Evolutionary conservation across 2,797 vertebrate species (phyloP).

Genomic region (Poeciliopsis presidionis): DNA sequence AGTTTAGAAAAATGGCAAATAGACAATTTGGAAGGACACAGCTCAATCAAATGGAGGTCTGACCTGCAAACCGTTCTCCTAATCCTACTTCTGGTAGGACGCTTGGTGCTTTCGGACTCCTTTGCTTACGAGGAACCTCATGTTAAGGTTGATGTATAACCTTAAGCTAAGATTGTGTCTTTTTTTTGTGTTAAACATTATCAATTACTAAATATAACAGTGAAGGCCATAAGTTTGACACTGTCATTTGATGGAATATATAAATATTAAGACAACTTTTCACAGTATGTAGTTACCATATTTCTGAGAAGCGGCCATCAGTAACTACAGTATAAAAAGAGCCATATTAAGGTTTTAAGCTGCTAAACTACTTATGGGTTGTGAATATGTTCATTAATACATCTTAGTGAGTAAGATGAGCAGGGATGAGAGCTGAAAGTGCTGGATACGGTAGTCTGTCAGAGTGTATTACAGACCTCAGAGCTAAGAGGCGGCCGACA

Average conservation of each 20-base stretch:
- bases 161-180: background rate
- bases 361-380: constrained; percentile 89
- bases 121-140: constrained; percentile 13
- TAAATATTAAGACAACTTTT: background rate
- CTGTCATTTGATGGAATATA: background rate
- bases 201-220: background rate
- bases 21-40: constrained; percentile 57
- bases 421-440: constrained; percentile 86
- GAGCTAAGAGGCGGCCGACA: constrained; percentile 65
- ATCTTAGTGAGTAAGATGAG: constrained; percentile 88
- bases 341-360: constrained; percentile 87
- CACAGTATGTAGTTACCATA: constrained; percentile 22
- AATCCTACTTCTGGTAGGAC: constrained; percentile 27
- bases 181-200: background rate
- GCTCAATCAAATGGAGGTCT: constrained; percentile 60
- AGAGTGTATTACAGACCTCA: constrained; percentile 76
- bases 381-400: constrained; percentile 88
- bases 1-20: constrained; percentile 50
- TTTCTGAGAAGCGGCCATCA: constrained; percentile 29
- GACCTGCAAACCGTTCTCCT: constrained; percentile 68
- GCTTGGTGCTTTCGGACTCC: constrained; percentile 18
- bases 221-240: background rate
- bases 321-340: constrained; percentile 66
- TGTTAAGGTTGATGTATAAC: constrained; percentile 9
- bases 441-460: constrained; percentile 85